phyloP scores from a whole-genome alignment of 2,797 vertebrate species.

The Sphaeramia orbicularis region DNA sequence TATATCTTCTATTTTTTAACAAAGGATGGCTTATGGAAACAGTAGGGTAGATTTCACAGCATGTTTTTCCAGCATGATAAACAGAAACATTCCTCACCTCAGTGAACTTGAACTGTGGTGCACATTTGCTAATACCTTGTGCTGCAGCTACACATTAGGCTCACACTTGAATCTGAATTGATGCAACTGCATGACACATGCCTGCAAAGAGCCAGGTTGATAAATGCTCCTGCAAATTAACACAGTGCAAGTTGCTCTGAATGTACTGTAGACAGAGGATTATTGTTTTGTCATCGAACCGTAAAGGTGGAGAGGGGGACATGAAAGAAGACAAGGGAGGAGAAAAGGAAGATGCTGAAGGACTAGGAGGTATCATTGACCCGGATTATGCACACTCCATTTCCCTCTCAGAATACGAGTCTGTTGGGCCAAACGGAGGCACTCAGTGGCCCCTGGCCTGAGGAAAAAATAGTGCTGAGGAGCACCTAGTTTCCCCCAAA shows the following conservation, averaged over 20 bases:
- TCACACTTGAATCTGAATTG: slow-evolving; percentile 9
- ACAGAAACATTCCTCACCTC: slow-evolving; percentile 1
- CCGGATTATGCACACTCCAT: slow-evolving; percentile 76
- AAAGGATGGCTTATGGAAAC: slow-evolving; percentile 4
- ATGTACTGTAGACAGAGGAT: slow-evolving; percentile 13
- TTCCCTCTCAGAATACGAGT: slow-evolving; percentile 76
- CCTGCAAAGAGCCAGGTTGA: not conserved
- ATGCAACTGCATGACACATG: slow-evolving; percentile 21
- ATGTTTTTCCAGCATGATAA: slow-evolving; percentile 1
- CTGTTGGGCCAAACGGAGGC: slow-evolving; percentile 53
- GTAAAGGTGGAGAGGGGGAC: slow-evolving; percentile 8
- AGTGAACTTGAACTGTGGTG: not conserved
- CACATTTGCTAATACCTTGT: not conserved
- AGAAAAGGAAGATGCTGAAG: slow-evolving; percentile 32
- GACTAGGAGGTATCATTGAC: slow-evolving; percentile 61
- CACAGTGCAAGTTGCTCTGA: slow-evolving; percentile 14
- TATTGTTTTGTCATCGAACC: not conserved
- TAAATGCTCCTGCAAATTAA: not conserved
- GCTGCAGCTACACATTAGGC: slow-evolving; percentile 8
- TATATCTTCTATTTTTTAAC: not conserved
- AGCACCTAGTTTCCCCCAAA: slow-evolving; percentile 32
- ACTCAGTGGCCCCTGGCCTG: slow-evolving; percentile 65
- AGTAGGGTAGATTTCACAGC: not conserved
- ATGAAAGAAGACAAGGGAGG: slow-evolving; percentile 25
- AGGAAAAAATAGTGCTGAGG: slow-evolving; percentile 29